These are phyloP conservation scores for Lynx canadensis DNA, from an alignment of 2,113 vertebrate genomes.

Conservation along the genomic window DNA sequence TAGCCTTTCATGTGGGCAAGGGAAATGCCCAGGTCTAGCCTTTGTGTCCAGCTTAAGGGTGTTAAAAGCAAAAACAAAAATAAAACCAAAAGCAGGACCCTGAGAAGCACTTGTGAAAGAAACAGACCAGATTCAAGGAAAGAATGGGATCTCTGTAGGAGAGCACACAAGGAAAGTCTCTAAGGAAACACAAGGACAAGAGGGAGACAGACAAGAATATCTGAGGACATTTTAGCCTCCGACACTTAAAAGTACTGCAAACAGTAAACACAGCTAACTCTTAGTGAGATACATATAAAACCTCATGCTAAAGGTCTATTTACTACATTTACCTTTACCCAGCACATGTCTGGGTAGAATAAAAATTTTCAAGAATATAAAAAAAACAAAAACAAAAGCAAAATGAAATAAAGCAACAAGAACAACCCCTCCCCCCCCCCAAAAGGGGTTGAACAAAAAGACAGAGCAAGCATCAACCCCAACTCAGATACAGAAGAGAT, in stretches of 20 bases:
- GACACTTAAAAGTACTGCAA: no score
- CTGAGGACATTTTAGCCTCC: no score
- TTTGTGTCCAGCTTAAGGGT: background rate
- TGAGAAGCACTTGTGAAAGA: background rate
- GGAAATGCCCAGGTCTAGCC: background rate
- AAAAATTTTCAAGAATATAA: background rate
- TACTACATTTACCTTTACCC: no score
- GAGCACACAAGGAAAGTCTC: background rate
- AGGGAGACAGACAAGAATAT: background rate
- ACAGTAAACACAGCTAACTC: background rate
- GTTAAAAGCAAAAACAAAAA: background rate
- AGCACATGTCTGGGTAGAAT: background rate
- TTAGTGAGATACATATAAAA: no score
- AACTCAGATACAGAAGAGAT: background rate
- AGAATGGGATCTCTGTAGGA: background rate
- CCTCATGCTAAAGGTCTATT: no score
- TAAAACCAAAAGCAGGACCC: background rate
- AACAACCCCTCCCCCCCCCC: background rate
- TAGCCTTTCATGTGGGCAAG: background rate
- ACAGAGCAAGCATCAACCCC: background rate
- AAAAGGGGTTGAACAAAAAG: background rate
- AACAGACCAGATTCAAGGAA: background rate
- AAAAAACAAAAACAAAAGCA: no score
- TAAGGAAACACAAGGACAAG: background rate
- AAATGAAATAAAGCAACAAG: background rate